Conservation (phyloP, 2,113 vertebrate genomes). For the Ictalurus punctatus region DNA sequence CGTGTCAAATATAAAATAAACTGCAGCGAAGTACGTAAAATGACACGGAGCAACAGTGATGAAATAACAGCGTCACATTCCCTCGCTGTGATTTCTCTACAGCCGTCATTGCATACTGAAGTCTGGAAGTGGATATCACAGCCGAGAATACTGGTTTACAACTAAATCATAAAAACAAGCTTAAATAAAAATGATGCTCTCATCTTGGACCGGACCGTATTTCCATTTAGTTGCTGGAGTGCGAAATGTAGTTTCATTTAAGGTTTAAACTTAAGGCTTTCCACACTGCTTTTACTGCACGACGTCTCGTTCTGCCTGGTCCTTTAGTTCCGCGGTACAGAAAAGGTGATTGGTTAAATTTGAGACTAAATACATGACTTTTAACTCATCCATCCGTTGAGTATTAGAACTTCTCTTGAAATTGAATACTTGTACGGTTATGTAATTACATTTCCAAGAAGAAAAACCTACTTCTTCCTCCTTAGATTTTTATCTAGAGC, state of each 20-base stretch:
- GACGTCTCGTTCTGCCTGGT: background rate
- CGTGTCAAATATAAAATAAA: slow-evolving; percentile 28
- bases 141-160: background rate
- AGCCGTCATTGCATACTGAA: slow-evolving; percentile 3
- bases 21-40: background rate
- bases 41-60: slow-evolving; percentile 8
- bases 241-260: too few relatives aligned
- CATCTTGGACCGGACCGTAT: background rate
- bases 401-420: background rate
- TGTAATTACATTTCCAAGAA: background rate
- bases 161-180: background rate
- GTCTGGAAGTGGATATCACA: background rate
- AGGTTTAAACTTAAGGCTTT: background rate
- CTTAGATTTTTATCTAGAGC: background rate
- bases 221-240: background rate
- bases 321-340: background rate
- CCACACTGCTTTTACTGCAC: background rate
- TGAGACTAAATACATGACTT: background rate
- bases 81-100: background rate
- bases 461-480: background rate
- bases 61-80: slow-evolving; percentile 9
- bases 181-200: too few relatives aligned
- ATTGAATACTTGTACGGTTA: background rate
- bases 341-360: background rate
- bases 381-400: background rate